These are phyloP conservation scores for Oncorhynchus gorbuscha DNA, from an alignment of 2,113 vertebrate genomes.

Conservation along the genomic window DNA sequence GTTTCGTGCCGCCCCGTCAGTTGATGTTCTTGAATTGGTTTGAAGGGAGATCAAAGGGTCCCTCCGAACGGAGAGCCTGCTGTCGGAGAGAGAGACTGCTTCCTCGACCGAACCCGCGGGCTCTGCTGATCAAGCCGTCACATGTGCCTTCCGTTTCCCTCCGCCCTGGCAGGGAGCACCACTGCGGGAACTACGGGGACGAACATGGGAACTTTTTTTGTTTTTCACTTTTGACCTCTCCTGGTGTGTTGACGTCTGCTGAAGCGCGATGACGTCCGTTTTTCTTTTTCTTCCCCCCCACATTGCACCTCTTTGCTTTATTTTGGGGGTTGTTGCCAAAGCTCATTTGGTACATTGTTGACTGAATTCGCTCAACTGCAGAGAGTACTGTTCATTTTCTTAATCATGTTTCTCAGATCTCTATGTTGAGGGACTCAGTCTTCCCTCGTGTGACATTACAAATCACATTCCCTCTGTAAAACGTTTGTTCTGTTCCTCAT, in stretches of 20 bases:
- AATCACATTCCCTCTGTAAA: background rate
- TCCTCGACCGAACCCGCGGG: slow-evolving; percentile 78
- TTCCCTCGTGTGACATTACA: background rate
- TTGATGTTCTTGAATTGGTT: slow-evolving; percentile 86
- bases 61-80: slow-evolving; percentile 76
- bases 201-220: slow-evolving; percentile 12
- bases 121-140: slow-evolving; percentile 81
- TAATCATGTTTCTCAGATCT: background rate
- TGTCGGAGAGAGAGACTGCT: slow-evolving; percentile 73
- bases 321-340: no score
- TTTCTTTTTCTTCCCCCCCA: background rate
- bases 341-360: no score
- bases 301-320: no score
- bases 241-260: slow-evolving; percentile 19
- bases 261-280: background rate
- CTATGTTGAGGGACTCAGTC: background rate
- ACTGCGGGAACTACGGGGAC: slow-evolving; percentile 12
- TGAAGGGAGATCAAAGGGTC: slow-evolving; percentile 89
- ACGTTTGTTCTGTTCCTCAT: background rate
- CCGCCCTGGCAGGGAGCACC: slow-evolving; percentile 49
- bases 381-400: background rate
- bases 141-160: background rate
- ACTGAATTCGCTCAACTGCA: no score
- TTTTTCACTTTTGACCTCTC: slow-evolving; percentile 35
- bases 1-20: slow-evolving; percentile 85